Evolutionary conservation across 1,140 invertebrate species (phyloP).

Genomic region (Andrena cerasifolii): DNA sequence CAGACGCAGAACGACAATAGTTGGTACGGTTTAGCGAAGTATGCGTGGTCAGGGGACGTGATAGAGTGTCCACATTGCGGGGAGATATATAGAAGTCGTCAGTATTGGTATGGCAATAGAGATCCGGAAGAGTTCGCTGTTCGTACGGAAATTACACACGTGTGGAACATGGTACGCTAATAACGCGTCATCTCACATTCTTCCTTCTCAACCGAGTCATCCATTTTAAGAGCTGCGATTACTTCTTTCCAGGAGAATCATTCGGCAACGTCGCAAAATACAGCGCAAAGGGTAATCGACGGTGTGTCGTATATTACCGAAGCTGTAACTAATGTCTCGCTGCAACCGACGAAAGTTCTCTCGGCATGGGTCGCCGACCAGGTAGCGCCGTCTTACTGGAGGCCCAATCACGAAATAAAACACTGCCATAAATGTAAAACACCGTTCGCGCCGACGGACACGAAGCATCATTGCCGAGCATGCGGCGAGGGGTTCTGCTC

Average conservation of each 20-base stretch:
- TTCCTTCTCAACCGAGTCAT: neutral
- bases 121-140: conserved; percentile 88
- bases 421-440: conserved; percentile 86
- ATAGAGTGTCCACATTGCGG: conserved; percentile 92
- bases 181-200: neutral
- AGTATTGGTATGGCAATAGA: conserved; percentile 94
- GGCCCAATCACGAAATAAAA: conserved; percentile 90
- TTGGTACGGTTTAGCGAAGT: conserved; percentile 89
- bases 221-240: neutral
- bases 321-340: conserved; percentile 86
- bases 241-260: conserved; percentile 68
- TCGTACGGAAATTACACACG: conserved; percentile 88
- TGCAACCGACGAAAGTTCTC: conserved; percentile 87
- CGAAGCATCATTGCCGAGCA: conserved; percentile 91
- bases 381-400: conserved; percentile 91
- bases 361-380: conserved; percentile 90
- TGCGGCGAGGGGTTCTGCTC: conserved; percentile 90
- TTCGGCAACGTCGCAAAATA: conserved; percentile 84
- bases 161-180: conserved; percentile 88
- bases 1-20: conserved; percentile 86
- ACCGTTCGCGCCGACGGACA: conserved; percentile 81
- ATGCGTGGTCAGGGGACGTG: conserved; percentile 91
- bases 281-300: conserved; percentile 90
- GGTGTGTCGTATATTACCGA: conserved; percentile 88
- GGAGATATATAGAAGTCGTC: conserved; percentile 90